Evolutionary conservation across 2,797 vertebrate genomes (phyloP).

Genomic region (Mormyrus proboscirostris): DNA sequence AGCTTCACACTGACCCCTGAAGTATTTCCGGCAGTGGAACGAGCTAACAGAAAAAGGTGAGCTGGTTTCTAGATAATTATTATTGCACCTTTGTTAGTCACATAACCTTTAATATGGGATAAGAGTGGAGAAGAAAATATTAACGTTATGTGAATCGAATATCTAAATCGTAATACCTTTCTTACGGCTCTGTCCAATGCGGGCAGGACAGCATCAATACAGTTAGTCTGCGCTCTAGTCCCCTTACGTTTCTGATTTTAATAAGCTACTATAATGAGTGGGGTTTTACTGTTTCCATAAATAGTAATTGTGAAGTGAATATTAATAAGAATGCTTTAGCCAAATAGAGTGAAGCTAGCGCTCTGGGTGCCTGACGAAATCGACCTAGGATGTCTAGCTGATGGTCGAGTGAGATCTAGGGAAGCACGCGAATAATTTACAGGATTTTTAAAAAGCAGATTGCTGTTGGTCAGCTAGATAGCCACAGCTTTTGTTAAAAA

Average conservation of each 20-base stretch:
- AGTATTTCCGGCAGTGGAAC: background rate
- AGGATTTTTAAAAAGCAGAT: background rate
- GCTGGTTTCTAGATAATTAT: constrained; percentile 1
- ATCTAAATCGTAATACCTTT: background rate
- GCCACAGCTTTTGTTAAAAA: background rate
- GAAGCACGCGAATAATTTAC: background rate
- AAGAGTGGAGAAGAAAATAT: background rate
- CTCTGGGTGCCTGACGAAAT: background rate
- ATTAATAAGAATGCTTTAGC: background rate
- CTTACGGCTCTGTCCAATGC: background rate
- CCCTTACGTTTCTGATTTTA: background rate
- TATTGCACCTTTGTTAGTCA: background rate
- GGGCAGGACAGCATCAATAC: background rate
- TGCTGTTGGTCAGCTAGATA: background rate
- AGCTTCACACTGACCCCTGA: constrained; percentile 31
- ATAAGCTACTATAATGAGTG: background rate
- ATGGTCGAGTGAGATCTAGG: background rate
- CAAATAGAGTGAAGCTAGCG: background rate
- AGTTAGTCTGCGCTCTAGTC: background rate
- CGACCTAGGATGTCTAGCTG: background rate
- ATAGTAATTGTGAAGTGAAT: background rate
- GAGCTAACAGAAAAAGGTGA: background rate
- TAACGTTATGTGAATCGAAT: background rate
- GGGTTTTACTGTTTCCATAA: background rate
- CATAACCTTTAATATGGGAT: background rate